Evolutionary conservation across 2,888 invertebrate species (phyloP), one percentile per base, ranked within the genome.

Genomic region (Drosophila mettleri): DNA sequence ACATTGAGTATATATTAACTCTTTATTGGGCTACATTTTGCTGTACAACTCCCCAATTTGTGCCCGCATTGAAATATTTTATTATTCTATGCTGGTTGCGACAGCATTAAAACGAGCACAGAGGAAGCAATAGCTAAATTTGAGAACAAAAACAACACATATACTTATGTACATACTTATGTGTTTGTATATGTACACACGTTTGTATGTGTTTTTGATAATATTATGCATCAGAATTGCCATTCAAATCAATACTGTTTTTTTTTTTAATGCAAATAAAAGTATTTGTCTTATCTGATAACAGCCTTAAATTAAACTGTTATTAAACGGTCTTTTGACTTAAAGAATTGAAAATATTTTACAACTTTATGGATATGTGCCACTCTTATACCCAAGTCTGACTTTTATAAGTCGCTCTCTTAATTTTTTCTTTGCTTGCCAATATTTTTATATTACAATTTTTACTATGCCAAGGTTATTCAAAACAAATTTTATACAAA

Each of bases 61-160:
- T 34, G 38, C 43, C 33, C 33, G 10, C 20, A 69, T 36, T 22
- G 4, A 22, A 16, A 31, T 8, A 51, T 41, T 39, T 55, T 55
- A 48, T 41, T 53, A 73, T 66, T 60, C 73, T 38, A 55, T 29
- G 54, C 38, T 57, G 27, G 48, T 41, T 41, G 51, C 39, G 18
- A 46, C 38, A 43, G 38, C 41, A 53, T 46, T 61, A 41, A 60
- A 57, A 34, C 18, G 20, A 16, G 38, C 3, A 45, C 39, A 27
- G 45, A 16, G 54, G n/a, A 38, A 43, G 22, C 49, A 38, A 34
- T 3, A 48, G 36, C 31, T 18, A 16, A 6, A 29, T 16, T 33
- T 18, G 10, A 33, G 9, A 33, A 54, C 31, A 53, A 31, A 22
- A 14, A 29, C 10, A 54, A 41, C 22, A n/a, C n/a, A n/a, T n/a